phyloP scores from a whole-genome alignment of 2,888 invertebrate species.

The Ophraella communa region DNA sequence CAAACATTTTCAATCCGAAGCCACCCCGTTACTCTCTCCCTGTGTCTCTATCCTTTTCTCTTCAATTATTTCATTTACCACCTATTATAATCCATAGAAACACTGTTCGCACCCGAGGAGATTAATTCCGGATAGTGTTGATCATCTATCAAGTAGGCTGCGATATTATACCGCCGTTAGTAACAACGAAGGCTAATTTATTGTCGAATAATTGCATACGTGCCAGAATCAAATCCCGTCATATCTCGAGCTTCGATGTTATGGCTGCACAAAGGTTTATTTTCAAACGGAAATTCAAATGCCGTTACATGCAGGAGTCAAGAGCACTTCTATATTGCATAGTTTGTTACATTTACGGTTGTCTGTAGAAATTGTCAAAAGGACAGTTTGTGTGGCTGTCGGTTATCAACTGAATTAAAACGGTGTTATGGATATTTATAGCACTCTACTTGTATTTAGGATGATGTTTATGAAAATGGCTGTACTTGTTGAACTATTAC shows the following conservation, averaged over 20 bases:
- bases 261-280: constrained; percentile 21
- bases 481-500: too few relatives aligned
- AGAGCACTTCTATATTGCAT: constrained; percentile 27
- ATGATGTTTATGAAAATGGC: too few relatives aligned
- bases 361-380: neutral
- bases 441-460: too few relatives aligned
- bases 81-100: constrained; percentile 36
- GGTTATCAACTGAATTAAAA: too few relatives aligned
- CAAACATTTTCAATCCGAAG: constrained; percentile 17
- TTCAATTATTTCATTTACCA: constrained; percentile 33
- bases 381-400: too few relatives aligned
- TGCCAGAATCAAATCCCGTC: constrained; percentile 41
- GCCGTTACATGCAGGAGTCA: constrained; percentile 11
- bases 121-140: constrained; percentile 36
- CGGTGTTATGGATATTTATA: too few relatives aligned
- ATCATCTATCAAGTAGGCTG: constrained; percentile 38
- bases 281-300: constrained; percentile 20
- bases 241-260: constrained; percentile 29
- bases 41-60: constrained; percentile 16
- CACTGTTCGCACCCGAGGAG: constrained; percentile 29
- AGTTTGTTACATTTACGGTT: neutral
- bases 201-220: constrained; percentile 44
- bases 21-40: too few relatives aligned
- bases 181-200: constrained; percentile 44
- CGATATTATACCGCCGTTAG: constrained; percentile 38